Evolutionary conservation across 2,113 vertebrate genomes (phyloP).

Genomic region (Cariama cristata): DNA sequence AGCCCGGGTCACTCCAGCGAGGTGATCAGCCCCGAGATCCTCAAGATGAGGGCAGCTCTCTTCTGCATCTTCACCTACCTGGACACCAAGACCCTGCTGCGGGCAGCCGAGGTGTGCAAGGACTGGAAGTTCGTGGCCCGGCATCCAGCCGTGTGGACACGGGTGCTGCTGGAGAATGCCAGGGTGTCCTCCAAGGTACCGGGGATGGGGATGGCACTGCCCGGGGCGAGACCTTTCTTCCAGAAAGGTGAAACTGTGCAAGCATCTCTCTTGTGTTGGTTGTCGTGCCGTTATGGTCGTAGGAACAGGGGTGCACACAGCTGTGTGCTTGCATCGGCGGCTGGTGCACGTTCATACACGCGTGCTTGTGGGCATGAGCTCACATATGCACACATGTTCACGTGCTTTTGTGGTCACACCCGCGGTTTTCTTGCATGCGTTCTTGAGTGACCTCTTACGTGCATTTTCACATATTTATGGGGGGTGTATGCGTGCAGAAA

Average conservation of each 20-base stretch:
- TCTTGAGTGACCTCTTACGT: rapidly evolving
- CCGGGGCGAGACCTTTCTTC: rapidly evolving
- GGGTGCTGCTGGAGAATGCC: conserved; percentile 94
- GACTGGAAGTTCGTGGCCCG: conserved; percentile 98
- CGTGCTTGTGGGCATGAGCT: rapidly evolving
- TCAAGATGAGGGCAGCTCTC: conserved; percentile 95
- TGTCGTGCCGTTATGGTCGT: rapidly evolving
- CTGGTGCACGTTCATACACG: neutral
- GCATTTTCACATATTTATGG: rapidly evolving
- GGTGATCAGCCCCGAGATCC: conserved; percentile 96
- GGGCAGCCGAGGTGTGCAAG: conserved; percentile 90
- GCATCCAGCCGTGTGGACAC: conserved; percentile 94
- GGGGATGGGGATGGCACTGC: neutral
- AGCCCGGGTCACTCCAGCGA: conserved; percentile 89
- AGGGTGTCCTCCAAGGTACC: conserved; percentile 93
- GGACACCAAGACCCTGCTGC: conserved; percentile 93
- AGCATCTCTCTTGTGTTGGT: neutral
- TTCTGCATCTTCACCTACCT: conserved; percentile 99
- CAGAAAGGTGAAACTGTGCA: neutral
- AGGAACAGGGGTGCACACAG: neutral
- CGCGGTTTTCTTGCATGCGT: rapidly evolving
- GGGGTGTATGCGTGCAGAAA: rapidly evolving
- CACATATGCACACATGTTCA: rapidly evolving
- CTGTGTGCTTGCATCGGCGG: rapidly evolving
- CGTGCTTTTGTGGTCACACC: neutral